Evolutionary conservation across 2,113 vertebrate genomes (phyloP), one percentile per base, ranked within the genome.

Genomic region (Trogon surrucura): DNA sequence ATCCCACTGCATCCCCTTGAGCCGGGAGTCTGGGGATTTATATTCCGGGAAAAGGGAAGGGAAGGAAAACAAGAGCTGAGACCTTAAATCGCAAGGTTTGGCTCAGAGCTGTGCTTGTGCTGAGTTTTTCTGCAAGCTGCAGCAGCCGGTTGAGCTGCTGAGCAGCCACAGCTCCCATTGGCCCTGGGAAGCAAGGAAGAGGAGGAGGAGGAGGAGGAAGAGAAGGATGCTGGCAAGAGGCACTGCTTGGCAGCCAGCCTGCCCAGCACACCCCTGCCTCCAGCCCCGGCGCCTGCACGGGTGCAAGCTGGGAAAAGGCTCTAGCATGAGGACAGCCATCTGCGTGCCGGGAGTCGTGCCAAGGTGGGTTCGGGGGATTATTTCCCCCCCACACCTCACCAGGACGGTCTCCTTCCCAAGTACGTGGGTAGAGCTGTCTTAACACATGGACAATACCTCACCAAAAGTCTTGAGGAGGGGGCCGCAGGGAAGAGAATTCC

Each of bases 301-400:
- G 71, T 44, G 22, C 79, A 81, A 94, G 93, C 92, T 82, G 91
- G 91, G 94, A 91, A 95, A 95, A 74, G 64, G 67, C 82, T 82
- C 78, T 32, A 80, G 88, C 91, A 89, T 5, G 85, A 94, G 88
- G 84, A 93, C 69, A 27, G 58, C 91, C 91, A 95, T 82, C 89
- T 93, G 95, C 8, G 4, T 5, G 1, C 86, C 19, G 34, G 97
- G 94, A 96, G 70, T 20, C 0, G 3, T 1, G 95, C 96, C 98
- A 98, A 87, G 71, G 61, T 16, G 5, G 27, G 62, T 74, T 67
- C 8, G 1, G 73, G 44, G 83, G 58, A 94, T 44, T 62, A 4
- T 18, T 51, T 26, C 9, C 27, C 41, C 54, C 57, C 53, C 41
- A 13, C 41, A 60, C 67, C 65, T 83, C 17, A 7, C 71, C 84